Conservation (phyloP, 2,888 invertebrate genomes). For the Drosophila paucipuncta region DNA sequence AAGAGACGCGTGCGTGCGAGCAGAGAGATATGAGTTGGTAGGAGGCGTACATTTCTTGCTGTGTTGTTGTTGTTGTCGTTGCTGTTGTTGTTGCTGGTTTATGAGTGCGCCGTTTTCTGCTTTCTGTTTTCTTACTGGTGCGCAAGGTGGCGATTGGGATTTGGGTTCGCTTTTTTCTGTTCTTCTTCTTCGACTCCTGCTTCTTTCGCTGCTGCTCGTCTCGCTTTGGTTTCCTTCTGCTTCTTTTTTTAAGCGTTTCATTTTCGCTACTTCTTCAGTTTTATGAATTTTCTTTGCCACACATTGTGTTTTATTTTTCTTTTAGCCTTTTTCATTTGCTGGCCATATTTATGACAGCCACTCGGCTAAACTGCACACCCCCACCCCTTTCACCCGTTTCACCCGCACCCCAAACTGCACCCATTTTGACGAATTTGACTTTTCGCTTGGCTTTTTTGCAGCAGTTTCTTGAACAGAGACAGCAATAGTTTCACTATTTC, state of each 20-base stretch:
- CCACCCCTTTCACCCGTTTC: neutral
- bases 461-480: constrained; percentile 4
- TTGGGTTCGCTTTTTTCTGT: constrained; percentile 28
- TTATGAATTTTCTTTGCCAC: constrained; percentile 20
- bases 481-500: constrained; percentile 51
- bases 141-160: constrained; percentile 77
- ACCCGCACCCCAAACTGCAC: neutral
- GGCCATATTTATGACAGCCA: constrained; percentile 63
- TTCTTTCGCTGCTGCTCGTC: constrained; percentile 18
- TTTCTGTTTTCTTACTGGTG: constrained; percentile 80
- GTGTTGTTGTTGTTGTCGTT: constrained; percentile 3
- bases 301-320: constrained; percentile 19
- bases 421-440: constrained; percentile 33
- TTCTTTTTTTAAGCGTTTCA: constrained; percentile 23
- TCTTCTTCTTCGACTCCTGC: constrained; percentile 15
- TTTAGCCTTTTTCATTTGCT: neutral
- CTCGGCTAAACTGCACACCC: neutral
- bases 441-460: constrained; percentile 12
- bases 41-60: constrained; percentile 46
- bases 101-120: constrained; percentile 67
- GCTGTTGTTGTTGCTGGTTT: constrained; percentile 41
- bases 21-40: constrained; percentile 34
- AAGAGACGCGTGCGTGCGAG: constrained; percentile 10
- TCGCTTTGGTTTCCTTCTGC: constrained; percentile 34
- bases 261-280: constrained; percentile 27